These are phyloP conservation scores for Cephus pulcher DNA, from an alignment of 2,888 invertebrate species.

Conservation along the genomic window DNA sequence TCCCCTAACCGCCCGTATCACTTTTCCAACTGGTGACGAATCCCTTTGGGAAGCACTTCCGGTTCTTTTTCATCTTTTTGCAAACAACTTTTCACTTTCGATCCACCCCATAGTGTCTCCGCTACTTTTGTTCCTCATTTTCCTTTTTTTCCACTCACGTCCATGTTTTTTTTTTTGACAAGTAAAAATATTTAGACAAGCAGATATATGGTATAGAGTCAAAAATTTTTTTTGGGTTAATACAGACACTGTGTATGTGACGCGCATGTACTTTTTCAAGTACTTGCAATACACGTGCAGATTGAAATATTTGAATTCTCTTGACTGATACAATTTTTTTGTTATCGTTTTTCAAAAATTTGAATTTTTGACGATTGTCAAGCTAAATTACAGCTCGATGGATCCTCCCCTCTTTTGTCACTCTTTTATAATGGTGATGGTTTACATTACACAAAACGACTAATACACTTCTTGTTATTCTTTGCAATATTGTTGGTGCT, in stretches of 20 bases:
- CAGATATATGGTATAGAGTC: too few species aligned
- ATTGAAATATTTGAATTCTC: background rate
- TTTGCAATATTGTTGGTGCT: constrained; percentile 66
- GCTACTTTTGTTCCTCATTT: background rate
- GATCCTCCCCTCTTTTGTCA: background rate
- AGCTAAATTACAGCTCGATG: background rate
- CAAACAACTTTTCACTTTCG: background rate
- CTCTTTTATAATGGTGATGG: constrained; percentile 48
- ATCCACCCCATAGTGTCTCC: background rate
- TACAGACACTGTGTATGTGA: too few species aligned
- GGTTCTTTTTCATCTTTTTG: background rate
- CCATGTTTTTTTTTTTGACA: background rate
- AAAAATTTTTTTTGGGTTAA: too few species aligned
- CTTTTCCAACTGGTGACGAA: background rate
- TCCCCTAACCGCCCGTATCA: background rate
- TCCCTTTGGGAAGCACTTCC: background rate
- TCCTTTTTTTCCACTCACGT: background rate
- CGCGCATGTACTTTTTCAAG: too few species aligned
- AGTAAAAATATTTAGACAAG: background rate
- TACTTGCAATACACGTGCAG: too few species aligned
- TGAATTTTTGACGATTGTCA: background rate
- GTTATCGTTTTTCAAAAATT: background rate
- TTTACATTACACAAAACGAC: constrained; percentile 53
- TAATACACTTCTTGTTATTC: constrained; percentile 65
- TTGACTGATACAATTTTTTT: background rate